Conservation (phyloP, 2,113 vertebrate species). For the Vidua macroura region DNA sequence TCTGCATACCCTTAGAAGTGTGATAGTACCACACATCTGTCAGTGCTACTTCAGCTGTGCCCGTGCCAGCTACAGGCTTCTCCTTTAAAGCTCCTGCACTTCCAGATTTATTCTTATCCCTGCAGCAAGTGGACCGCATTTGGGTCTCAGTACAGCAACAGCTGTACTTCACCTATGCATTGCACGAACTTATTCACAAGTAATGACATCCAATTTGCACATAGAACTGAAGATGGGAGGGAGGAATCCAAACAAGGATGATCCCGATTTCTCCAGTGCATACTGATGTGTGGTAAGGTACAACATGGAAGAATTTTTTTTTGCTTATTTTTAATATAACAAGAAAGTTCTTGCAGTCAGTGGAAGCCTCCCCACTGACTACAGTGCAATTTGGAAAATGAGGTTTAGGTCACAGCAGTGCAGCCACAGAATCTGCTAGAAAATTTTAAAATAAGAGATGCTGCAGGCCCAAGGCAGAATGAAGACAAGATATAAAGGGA, state of each 20-base stretch:
- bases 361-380: neutral
- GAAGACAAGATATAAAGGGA: neutral
- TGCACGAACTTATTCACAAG: neutral
- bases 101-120: neutral
- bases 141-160: neutral
- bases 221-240: neutral
- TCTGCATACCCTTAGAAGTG: neutral
- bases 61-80: neutral
- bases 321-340: neutral
- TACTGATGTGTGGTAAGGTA: neutral
- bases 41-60: neutral
- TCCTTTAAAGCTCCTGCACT: neutral
- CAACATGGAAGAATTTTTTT: neutral
- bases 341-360: neutral
- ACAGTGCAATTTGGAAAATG: neutral
- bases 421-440: neutral
- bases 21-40: neutral
- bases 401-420: neutral
- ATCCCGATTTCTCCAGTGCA: neutral
- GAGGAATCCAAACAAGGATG: neutral
- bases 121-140: neutral
- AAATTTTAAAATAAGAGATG: neutral
- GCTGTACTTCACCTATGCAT: neutral
- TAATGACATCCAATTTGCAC: neutral
- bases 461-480: neutral